Base-by-base conservation (phyloP, 2,888 invertebrate genomes). In the Cacoxenus indagator region DNA sequence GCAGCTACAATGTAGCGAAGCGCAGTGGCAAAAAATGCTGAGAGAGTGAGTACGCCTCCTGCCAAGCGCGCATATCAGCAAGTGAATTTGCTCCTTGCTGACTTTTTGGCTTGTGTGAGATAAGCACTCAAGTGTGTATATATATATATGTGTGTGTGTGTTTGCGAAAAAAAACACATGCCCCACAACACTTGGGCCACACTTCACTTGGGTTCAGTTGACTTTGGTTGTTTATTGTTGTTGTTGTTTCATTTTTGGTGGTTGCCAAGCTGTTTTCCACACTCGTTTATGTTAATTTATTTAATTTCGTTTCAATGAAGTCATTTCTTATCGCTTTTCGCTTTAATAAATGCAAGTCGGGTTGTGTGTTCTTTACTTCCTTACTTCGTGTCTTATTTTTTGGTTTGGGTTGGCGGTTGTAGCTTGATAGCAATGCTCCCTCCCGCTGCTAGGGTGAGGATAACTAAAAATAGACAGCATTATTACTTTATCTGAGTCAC, bases 221-320 rank as follows among this genome's bases (percentile, higher is more conserved):
- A 51, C 19, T 22, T 51, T 2, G 22, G n/a, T 19, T 51, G 24
- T 51, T 51, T 8, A 17, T 37, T 61, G 17, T n/a, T 43, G 24
- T 43, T 17, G 43, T 55, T 31, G 55, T 43, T 46, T 3, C 17
- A 17, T 11, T 51, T 6, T 27, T 3, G 45, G 55, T 55, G 27
- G 11, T 22, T 26, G 11, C 9, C n/a, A 24, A n/a, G 5, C n/a
- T 62, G 29, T 11, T 24, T 29, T 62, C n/a, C n/a, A n/a, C 43
- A 73, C 72, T 81, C 74, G 71, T 74, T 74, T 70, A 76, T 71
- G 78, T 82, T 80, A 80, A 80, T 80, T 80, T 81, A 80, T 82
- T 80, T 80, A 78, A 80, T 78, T 80, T 80, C 69, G 76, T 74
- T 76, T 78, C 78, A 80, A 82, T 82, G 80, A 80, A 80, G 80